phyloP scores from a whole-genome alignment of 1,140 invertebrate genomes.

The Drosophila baimaii region DNA sequence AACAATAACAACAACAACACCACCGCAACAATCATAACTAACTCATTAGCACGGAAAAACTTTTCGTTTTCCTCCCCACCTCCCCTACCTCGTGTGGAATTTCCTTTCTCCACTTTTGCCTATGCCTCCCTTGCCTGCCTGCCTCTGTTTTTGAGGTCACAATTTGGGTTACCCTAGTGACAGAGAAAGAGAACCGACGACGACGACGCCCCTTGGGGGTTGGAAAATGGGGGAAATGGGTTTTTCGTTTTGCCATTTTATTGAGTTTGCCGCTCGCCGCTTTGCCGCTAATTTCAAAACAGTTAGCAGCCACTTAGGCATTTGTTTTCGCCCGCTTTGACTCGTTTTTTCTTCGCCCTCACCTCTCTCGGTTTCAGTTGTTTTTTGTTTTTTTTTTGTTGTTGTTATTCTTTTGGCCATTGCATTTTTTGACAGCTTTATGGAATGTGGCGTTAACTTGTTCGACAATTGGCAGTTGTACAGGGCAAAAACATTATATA shows the following conservation, averaged over 20 bases:
- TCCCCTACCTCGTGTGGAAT: background rate
- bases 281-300: constrained; percentile 60
- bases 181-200: constrained; percentile 28
- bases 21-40: constrained; percentile 60
- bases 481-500: background rate
- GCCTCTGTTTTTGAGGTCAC: constrained; percentile 64
- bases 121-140: background rate
- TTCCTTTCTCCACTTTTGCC: constrained; percentile 2
- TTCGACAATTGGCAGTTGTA: constrained; percentile 34
- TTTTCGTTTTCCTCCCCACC: constrained; percentile 22
- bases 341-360: background rate
- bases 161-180: constrained; percentile 70
- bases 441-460: constrained; percentile 28
- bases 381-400: constrained; percentile 25
- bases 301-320: constrained; percentile 68
- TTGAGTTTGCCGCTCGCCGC: constrained; percentile 57
- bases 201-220: background rate
- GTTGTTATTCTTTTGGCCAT: constrained; percentile 16
- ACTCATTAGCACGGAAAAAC: constrained; percentile 71
- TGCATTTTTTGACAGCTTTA: constrained; percentile 35
- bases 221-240: constrained; percentile 25
- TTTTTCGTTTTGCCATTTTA: constrained; percentile 44
- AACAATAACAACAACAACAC: constrained; percentile 31
- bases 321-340: constrained; percentile 37
- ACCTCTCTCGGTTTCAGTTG: background rate